Evolutionary conservation across 53 echinoderm and acorn worm genomes (phyloP), one percentile per base, ranked within the genome.

Genomic region (Mesocentrotus franciscanus): DNA sequence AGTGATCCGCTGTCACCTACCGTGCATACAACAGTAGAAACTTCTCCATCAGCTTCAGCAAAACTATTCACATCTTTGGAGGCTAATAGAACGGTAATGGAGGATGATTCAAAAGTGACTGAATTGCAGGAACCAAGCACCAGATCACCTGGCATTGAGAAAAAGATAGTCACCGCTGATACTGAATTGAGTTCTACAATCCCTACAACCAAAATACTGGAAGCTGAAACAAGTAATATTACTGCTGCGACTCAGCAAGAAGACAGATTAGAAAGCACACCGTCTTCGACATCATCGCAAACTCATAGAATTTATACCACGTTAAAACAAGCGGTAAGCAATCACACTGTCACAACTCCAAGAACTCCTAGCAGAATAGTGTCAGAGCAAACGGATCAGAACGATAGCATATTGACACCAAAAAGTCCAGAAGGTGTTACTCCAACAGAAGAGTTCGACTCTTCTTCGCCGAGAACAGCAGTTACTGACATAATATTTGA

Each of bases 41-140:
- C 3, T 13, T 57, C 87, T 11, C 58, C 87, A 58, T 87, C 87
- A 87, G 87, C 87, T 58, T 57, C 87, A 11, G 87, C 58, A 4
- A 87, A 87, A 58, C 58, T 87, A 58, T 87, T 87, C 1, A 87
- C 87, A 58, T 87, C 87, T 87, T 34, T 87, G 29, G 58, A 59
- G 87, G 24, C 87, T 14, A 26, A 26, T 11, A 87, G 58, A 27
- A 35, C 27, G 8, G 58, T 87, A n/a, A 87, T 13, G 11, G 87
- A 58, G n/a, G 87, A 87, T 58, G 87, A 87, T 87, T 87, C 87
- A 87, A 57, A 87, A 20, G 87, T 87, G 22, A 87, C 87, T 27
- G 87, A 87, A 35, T 58, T 87, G 58, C 87, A 87, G 87, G 87
- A 87, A 58, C 87, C 87, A 59, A 87, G 87, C 87, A 87, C 87